These are phyloP conservation scores for Caenorhabditis doughertyi DNA, from an alignment of 2,888 invertebrate species.

Conservation along the genomic window DNA sequence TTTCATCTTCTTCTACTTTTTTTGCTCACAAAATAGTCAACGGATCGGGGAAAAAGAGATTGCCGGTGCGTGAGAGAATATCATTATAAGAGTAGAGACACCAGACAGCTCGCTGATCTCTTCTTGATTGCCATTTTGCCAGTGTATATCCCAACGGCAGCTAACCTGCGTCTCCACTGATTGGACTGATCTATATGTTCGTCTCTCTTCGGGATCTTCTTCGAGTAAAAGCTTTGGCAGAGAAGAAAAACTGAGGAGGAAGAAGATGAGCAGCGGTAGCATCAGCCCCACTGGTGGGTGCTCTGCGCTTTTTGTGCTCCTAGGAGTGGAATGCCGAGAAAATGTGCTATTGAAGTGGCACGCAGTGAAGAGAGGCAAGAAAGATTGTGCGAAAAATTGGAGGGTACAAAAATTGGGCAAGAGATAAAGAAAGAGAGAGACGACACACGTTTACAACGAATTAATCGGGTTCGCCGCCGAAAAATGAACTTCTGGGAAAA, in stretches of 20 bases:
- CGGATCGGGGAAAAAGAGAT: constrained; percentile 16
- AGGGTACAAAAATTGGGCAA: constrained; percentile 28
- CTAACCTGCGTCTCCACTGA: constrained; percentile 43
- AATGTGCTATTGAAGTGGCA: constrained; percentile 66
- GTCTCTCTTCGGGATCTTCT: constrained; percentile 16
- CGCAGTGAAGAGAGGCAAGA: constrained; percentile 32
- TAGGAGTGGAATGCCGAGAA: constrained; percentile 66
- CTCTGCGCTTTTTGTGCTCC: constrained; percentile 60
- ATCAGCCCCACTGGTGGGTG: constrained; percentile 42
- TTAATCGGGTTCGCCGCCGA: constrained; percentile 34
- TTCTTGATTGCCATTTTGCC: constrained; percentile 59
- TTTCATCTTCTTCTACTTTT: constrained; percentile 55
- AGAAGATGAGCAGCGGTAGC: constrained; percentile 8
- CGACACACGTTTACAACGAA: constrained; percentile 48
- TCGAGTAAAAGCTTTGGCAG: constrained; percentile 47
- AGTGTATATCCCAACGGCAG: constrained; percentile 49
- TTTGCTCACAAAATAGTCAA: constrained; percentile 48
- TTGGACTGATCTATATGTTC: constrained; percentile 1
- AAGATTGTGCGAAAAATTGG: constrained; percentile 33
- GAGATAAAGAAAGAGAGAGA: constrained; percentile 18
- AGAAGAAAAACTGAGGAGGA: constrained; percentile 36
- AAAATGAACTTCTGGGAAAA: constrained; percentile 39
- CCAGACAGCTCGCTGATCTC: constrained; percentile 48
- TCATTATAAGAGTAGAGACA: not conserved
- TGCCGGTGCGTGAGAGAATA: constrained; percentile 28